Evolutionary conservation across 2,888 invertebrate genomes (phyloP), one percentile per base, ranked within the genome.

Genomic region (Heteromurus nitidus): DNA sequence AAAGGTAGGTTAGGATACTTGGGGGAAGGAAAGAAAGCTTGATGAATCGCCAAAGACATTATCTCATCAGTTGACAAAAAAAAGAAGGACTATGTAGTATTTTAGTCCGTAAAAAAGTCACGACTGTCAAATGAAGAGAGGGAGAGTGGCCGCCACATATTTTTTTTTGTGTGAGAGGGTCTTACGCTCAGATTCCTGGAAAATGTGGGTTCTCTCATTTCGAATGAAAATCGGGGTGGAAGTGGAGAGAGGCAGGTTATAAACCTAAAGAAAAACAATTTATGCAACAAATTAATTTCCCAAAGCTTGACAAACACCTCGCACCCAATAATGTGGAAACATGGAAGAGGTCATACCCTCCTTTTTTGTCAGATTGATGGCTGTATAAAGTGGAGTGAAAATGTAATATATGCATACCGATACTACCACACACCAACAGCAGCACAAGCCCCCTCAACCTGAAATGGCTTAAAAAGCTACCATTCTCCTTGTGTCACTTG

Each of bases 11-110:
- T n/a, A n/a, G n/a, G n/a, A n/a, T n/a, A n/a, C n/a, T n/a, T n/a
- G 44, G 76, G 76, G 76, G 68, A 62, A 62, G 30, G 70, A 42
- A 53, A 42, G 50, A 62, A 62, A 47, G 53, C 79, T 82, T 82
- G 79, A 68, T 72, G 82, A 76, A 82, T 77, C 73, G 72, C 65
- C 69, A 72, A 77, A 77, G 81, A 83, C 74, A 81, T 77, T 77
- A 70, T 83, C 74, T 83, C 55, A 20, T 58, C 62, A 67, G 50
- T 36, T 65, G 30, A 55, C 65, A 50, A 60, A 26, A n/a, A 68
- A 65, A 36, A 44, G 42, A 31, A 69, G 36, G 50, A 50, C 7
- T n/a, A n/a, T 50, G n/a, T 18, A 50, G 20, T n/a, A n/a, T 44
- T 44, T 13, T 44, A 44, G 44, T 44, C n/a, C n/a, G 11, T 44